Conservation (phyloP, 1,140 invertebrate genomes). For the Drosophila truncata region DNA sequence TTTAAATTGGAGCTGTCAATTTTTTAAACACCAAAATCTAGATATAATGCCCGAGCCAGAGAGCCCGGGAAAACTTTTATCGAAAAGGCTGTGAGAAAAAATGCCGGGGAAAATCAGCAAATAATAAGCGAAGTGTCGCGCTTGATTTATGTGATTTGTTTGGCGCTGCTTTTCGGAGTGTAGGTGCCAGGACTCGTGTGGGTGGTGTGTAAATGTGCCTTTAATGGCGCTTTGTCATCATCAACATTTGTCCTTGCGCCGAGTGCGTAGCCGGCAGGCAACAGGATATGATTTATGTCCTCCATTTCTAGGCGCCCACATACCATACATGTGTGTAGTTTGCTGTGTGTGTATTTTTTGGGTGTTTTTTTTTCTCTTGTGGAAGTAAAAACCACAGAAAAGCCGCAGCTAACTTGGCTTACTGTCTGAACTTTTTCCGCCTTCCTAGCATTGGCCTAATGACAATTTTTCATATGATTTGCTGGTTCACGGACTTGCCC, state of each 20-base stretch:
- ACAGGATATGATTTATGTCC: conserved; percentile 77
- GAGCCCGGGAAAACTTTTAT: conserved; percentile 42
- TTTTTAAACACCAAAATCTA: conserved; percentile 63
- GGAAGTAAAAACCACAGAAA: conserved; percentile 39
- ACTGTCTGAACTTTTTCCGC: conserved; percentile 34
- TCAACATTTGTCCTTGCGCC: conserved; percentile 80
- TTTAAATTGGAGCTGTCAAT: conserved; percentile 43
- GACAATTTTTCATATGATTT: conserved; percentile 78
- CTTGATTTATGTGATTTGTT: conserved; percentile 80
- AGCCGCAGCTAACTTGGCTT: conserved; percentile 65
- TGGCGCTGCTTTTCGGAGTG: conserved; percentile 49
- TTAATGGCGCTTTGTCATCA: conserved; percentile 83
- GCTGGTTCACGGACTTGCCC: conserved; percentile 39
- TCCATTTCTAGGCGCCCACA: conserved; percentile 50
- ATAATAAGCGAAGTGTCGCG: conserved; percentile 81
- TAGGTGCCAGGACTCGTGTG: conserved; percentile 59
- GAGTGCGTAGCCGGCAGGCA: conserved; percentile 70
- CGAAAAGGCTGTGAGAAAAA: conserved; percentile 16
- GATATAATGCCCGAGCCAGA: conserved; percentile 27
- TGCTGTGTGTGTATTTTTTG: conserved; percentile 14
- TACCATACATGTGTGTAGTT: conserved; percentile 36
- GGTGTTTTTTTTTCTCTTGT: conserved; percentile 16
- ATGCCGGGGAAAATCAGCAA: conserved; percentile 68
- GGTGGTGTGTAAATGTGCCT: conserved; percentile 75
- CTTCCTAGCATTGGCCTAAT: conserved; percentile 59